Evolutionary conservation across 2,113 vertebrate species (phyloP).

Genomic region (Tyrannus savana): DNA sequence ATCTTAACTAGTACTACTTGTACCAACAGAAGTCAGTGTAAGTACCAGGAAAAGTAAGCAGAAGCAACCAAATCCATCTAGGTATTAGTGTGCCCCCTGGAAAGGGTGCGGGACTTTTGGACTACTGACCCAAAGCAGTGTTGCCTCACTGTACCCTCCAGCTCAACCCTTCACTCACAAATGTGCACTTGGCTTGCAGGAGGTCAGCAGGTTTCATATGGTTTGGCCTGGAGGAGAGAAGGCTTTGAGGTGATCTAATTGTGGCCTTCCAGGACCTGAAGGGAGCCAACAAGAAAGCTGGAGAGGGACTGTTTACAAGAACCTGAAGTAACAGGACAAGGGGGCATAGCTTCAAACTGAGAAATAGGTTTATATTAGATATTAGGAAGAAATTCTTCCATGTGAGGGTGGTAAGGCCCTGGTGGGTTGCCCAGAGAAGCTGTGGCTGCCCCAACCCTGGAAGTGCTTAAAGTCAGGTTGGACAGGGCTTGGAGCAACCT

Average conservation of each 20-base stretch:
- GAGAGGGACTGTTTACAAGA: background rate
- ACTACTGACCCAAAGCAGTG: background rate
- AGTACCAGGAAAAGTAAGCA: background rate
- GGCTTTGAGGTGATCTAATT: background rate
- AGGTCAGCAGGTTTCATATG: background rate
- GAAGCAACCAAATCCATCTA: slow-evolving; percentile 1
- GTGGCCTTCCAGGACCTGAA: background rate
- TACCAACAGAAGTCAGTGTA: background rate
- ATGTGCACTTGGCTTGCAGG: too few relatives aligned
- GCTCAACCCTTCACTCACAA: background rate
- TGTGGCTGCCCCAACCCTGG: background rate
- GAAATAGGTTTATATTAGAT: background rate
- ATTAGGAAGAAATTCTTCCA: background rate
- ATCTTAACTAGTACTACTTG: slow-evolving; percentile 23
- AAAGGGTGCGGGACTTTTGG: background rate
- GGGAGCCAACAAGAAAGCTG: background rate
- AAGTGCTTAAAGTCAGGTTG: background rate
- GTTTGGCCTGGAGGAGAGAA: background rate
- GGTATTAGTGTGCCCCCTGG: background rate
- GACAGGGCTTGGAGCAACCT: background rate
- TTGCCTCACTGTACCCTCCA: background rate
- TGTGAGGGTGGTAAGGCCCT: background rate
- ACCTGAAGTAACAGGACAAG: background rate
- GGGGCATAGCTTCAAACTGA: background rate
- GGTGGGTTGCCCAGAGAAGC: background rate